Evolutionary conservation across 2,888 invertebrate species (phyloP).

Genomic region (Leptinotarsa haldemani): DNA sequence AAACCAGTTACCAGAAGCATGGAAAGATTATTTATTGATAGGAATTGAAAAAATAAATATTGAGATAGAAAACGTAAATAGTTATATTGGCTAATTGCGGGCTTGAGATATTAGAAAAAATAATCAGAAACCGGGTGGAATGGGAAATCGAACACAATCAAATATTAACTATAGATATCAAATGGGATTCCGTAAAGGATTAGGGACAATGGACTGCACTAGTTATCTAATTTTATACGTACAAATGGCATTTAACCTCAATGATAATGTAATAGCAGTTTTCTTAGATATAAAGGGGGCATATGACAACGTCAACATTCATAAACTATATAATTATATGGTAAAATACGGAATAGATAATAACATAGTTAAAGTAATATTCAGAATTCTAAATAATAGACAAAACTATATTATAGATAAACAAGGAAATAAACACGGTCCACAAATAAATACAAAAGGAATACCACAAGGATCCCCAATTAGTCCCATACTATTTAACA

Average conservation of each 20-base stretch:
- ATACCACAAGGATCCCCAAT: slow-evolving; percentile 26
- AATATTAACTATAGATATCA: background rate
- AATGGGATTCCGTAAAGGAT: slow-evolving; percentile 20
- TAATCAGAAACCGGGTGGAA: no score
- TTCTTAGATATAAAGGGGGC: slow-evolving; percentile 15
- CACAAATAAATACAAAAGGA: slow-evolving; percentile 19
- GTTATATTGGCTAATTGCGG: no score
- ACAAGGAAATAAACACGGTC: slow-evolving; percentile 7
- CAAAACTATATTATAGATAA: slow-evolving; percentile 1
- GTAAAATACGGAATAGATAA: background rate
- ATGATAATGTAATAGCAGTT: slow-evolving; percentile 7
- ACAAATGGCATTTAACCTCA: slow-evolving; percentile 5
- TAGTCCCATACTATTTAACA: slow-evolving; percentile 29
- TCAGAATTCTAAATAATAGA: slow-evolving; percentile 14
- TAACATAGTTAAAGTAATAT: slow-evolving; percentile 4
- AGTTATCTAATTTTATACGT: slow-evolving; percentile 5
- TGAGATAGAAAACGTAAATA: no score
- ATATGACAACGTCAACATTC: slow-evolving; percentile 15
- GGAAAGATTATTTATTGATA: no score
- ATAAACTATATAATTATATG: background rate
- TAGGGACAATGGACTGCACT: slow-evolving; percentile 18
- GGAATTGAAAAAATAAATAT: no score
- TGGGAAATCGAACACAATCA: no score
- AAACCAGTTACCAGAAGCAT: no score
- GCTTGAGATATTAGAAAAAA: no score